phyloP scores from a whole-genome alignment of 64 coral and sea anemone genomes.

The Montipora capricornis region DNA sequence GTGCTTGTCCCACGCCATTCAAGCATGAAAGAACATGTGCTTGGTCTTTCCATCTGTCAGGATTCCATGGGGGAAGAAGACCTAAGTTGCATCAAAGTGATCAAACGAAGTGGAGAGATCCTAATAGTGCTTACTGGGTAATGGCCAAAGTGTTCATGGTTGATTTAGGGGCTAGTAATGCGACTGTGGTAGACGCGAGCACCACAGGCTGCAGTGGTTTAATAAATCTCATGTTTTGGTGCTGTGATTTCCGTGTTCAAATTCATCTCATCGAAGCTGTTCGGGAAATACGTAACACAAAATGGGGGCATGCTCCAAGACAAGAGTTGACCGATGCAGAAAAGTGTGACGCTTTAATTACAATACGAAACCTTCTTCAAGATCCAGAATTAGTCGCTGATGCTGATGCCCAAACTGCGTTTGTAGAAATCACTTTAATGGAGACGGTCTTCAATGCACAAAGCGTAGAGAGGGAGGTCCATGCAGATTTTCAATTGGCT shows the following conservation, averaged over 20 bases:
- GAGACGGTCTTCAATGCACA: slow-evolving; percentile 38
- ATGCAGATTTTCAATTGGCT: slow-evolving; percentile 34
- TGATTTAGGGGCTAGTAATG: slow-evolving; percentile 56
- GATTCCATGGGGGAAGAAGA: slow-evolving; percentile 47
- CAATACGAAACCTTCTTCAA: slow-evolving; percentile 45
- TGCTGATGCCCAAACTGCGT: slow-evolving; percentile 50
- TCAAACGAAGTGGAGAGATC: slow-evolving; percentile 45
- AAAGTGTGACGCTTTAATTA: slow-evolving; percentile 36
- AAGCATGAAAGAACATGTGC: slow-evolving; percentile 37
- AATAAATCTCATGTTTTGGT: slow-evolving; percentile 65
- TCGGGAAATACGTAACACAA: slow-evolving; percentile 62
- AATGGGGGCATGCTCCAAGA: slow-evolving; percentile 76
- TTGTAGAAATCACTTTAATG: slow-evolving; percentile 44
- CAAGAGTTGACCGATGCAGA: slow-evolving; percentile 51
- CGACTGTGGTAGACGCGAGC: slow-evolving; percentile 33
- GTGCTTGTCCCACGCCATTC: slow-evolving; percentile 41
- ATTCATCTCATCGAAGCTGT: slow-evolving; percentile 30
- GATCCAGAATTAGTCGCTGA: slow-evolving; percentile 50
- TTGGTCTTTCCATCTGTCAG: slow-evolving; percentile 63
- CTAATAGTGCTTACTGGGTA: slow-evolving; percentile 62
- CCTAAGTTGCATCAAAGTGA: slow-evolving; percentile 80
- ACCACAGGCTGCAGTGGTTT: slow-evolving; percentile 71
- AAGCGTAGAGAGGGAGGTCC: slow-evolving; percentile 51
- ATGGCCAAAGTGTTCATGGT: slow-evolving; percentile 85
- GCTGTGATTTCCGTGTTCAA: slow-evolving; percentile 25